Evolutionary conservation across 1,140 invertebrate genomes (phyloP), one percentile per base, ranked within the genome.

Genomic region (Ceratoteleas bidentatus): DNA sequence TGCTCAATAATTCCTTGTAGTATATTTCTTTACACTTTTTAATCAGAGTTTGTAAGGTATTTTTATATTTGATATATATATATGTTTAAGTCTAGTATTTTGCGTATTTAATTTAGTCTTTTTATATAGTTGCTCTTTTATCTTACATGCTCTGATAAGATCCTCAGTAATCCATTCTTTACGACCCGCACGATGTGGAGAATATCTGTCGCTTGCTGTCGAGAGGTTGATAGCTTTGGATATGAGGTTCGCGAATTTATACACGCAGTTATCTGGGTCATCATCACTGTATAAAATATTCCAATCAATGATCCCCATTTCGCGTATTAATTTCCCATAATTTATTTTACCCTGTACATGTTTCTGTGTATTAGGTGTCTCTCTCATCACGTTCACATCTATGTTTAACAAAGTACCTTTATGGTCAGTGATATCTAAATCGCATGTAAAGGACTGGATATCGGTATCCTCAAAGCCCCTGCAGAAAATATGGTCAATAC

Each of bases 141-240:
- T 47, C 33, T 49, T 68, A 11, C 64, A 68, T 47, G 64, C 56
- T 33, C n/a, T 68, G 6, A 68, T 68, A 34, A 68, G 7, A 15
- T 36, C 10, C 47, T 56, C 57, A 0, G 64, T 47, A 4, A 68
- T 68, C 64, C 64, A 57, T 14, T 47, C 11, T 36, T 47, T 68
- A 47, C 64, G 56, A 4, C 52, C 11, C 36, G 56, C 56, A 13
- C 56, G 13, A 34, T 68, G 56, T 13, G 16, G 52, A 13, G 2
- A 49, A 33, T 0, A 13, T 33, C 33, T 33, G 33, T 11, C 32
- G 11, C 8, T 52, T 10, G 16, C 24, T 54, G 3, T 54, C 8
- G 52, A 54, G 3, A 7, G 5, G 4, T 54, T n/a, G n/a, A 54
- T 33, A 54, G 52, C 24, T 4, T 54, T n/a, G 2, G 14, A 0